Evolutionary conservation across 2,888 invertebrate species (phyloP), one percentile per base, ranked within the genome.

Genomic region (Ornithoptera priamus): DNA sequence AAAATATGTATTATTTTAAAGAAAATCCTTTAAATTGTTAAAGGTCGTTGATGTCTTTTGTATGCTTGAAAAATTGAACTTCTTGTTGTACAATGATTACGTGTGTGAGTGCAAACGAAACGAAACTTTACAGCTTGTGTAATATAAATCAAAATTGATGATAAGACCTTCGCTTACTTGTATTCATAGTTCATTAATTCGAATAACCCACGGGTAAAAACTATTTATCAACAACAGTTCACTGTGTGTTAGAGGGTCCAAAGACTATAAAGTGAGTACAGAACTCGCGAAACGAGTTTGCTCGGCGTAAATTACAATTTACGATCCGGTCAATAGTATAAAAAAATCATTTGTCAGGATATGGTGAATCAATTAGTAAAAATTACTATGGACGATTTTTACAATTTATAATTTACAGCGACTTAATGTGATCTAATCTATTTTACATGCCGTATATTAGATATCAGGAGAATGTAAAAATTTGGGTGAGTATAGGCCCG

Each of bases 261-360:
- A 68, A 53, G 70, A 69, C 46, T 62, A 53, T 61, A 68, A 46
- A 15, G 15, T 71, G 71, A 72, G 72, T 66, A 57, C 65, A 39
- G 69, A 69, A 69, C 63, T 65, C 63, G 71, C 73, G 56, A 69
- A 71, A 73, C 73, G 22, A 62, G 72, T 73, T 73, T 68, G 61
- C 62, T 70, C 30, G 22, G 59, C 71, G 68, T 71, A 72, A 73
- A 72, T 72, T 72, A 72, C 69, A 72, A 72, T 73, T 72, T 73
- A 73, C 72, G 70, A 71, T 69, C 22, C 70, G 59, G 56, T 24
- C 20, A 42, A 56, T 66, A 67, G 12, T 71, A 71, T 70, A 73
- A 70, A 71, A 71, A 70, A 72, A 36, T 61, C 60, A 56, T 60
- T 64, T 56, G 64, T 63, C 60, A 60, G 57, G 64, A 66, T 71